Base-by-base conservation (phyloP, 2,113 vertebrate genomes). In the Felis chaus region DNA sequence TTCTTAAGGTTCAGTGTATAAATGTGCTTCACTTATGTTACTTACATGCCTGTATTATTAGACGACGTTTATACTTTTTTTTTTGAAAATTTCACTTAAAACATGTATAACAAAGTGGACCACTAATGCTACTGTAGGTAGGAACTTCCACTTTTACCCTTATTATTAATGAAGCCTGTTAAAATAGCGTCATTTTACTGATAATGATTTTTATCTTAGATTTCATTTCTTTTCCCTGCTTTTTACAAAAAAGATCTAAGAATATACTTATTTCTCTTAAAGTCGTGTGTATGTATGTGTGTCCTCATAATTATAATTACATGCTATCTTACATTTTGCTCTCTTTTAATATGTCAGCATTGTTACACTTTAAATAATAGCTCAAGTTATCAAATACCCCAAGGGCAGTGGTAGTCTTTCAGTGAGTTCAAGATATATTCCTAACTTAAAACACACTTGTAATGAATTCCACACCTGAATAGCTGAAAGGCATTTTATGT, bases 401-500 rank as follows among this genome's bases (percentile, higher is more conserved):
- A 0, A 61, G 74, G 50, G 65, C 2, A 1, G 0, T 94, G 78
- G 39, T 89, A 96, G 10, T 76, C 5, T 97, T 98, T 79, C 88
- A 97, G 63, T 74, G 13, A 63, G 83, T 97, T 98, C 96, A 96
- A 65, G 81, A 89, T 41, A 95, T 78, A 78, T 41, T 95, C 50
- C 3, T 19, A 29, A 39, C 14, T 97, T 97, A 85, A 93, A 97
- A 98, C 69, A 68, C 9, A 91, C 18, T 86, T 96, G 9, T 95
- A 97, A 98, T 98, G 66, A 97, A 98, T 98, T 98, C 91, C 53
- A 94, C 84, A 97, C 84, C 95, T 98, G 91, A 57, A 84, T 57
- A 94, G 74, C 78, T 98, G 76, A 97, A 98, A 97, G 90, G 4
- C 0, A 1, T 97, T 98, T 98, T 97, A 91, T 97, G 33, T 97